These are phyloP conservation scores for Cercopithecus petaurista DNA, from an alignment of 2,797 vertebrate genomes.

Conservation along the genomic window DNA sequence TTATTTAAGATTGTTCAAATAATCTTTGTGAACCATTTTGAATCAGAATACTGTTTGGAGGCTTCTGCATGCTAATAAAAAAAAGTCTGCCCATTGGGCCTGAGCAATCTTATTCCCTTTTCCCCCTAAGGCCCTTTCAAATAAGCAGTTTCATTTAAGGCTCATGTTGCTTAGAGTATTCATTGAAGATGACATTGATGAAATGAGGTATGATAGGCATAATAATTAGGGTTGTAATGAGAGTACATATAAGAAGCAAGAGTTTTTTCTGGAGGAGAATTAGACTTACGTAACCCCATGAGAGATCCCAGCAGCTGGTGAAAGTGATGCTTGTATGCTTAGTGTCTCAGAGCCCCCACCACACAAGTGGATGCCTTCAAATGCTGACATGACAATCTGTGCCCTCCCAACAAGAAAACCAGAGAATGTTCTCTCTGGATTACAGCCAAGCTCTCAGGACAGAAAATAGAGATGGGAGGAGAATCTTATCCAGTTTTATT, in stretches of 20 bases:
- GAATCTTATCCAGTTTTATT: not conserved
- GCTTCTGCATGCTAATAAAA: not conserved
- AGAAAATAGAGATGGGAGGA: not conserved
- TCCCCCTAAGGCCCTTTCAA: not conserved
- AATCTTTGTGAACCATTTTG: not conserved
- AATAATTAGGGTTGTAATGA: not conserved
- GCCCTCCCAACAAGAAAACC: not conserved
- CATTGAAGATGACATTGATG: not conserved
- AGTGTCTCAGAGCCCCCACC: not conserved
- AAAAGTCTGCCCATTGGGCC: not conserved
- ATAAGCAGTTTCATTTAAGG: not conserved
- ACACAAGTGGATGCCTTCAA: not conserved
- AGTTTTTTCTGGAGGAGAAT: not conserved
- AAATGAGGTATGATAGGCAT: not conserved
- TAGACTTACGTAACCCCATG: not conserved
- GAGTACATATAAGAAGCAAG: not conserved
- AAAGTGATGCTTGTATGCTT: not conserved
- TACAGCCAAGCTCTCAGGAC: slow-evolving; percentile 17
- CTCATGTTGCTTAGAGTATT: not conserved
- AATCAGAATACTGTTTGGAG: slow-evolving; percentile 48
- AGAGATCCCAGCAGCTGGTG: not conserved
- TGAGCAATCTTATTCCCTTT: not conserved
- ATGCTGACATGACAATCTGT: not conserved
- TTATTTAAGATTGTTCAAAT: slow-evolving; percentile 13
- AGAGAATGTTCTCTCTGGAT: not conserved